Evolutionary conservation across 2,797 vertebrate genomes (phyloP).

Genomic region (Danio choprae): DNA sequence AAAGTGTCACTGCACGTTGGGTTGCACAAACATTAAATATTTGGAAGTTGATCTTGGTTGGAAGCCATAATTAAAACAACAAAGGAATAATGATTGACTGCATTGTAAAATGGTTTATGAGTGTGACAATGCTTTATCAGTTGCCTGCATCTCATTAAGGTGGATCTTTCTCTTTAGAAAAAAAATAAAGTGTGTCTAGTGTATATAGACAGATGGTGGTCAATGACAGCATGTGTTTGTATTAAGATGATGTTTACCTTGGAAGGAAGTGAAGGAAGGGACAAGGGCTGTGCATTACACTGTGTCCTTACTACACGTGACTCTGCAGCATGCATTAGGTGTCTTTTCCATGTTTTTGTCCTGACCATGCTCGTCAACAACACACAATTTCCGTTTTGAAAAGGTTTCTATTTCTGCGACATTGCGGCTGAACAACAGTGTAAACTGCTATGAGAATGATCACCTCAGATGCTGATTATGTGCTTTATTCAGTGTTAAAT

Average conservation of each 20-base stretch:
- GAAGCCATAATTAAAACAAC: not conserved
- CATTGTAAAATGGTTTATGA: not conserved
- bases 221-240: not conserved
- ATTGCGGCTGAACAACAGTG: no score
- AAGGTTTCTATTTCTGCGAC: no score
- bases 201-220: not conserved
- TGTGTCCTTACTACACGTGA: no score
- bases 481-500: no score
- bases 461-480: no score
- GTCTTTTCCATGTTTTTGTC: no score
- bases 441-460: no score
- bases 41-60: not conserved
- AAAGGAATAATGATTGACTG: not conserved
- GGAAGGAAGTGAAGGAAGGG: not conserved
- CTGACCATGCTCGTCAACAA: no score
- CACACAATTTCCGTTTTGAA: no score
- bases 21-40: not conserved
- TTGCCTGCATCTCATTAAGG: not conserved
- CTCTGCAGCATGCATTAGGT: no score
- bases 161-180: not conserved
- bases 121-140: not conserved
- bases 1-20: not conserved
- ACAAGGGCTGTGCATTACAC: no score
- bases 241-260: not conserved
- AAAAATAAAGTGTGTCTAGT: not conserved